Conservation (phyloP, 2,797 vertebrate species). For the Falco biarmicus region DNA sequence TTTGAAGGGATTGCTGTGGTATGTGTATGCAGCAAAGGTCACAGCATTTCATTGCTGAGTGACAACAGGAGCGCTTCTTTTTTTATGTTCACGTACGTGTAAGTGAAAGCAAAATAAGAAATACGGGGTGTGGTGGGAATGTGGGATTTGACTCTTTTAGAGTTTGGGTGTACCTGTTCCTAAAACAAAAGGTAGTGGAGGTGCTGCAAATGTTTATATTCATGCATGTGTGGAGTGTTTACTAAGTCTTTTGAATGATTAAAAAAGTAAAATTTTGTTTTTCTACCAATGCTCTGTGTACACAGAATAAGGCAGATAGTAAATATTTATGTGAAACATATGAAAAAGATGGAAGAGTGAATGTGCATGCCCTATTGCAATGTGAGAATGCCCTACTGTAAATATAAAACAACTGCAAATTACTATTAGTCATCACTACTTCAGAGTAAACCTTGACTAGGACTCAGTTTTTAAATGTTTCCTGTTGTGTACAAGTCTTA, state of each 20-base stretch:
- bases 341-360: not conserved
- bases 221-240: not conserved
- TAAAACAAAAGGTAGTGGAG: not conserved
- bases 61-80: not conserved
- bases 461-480: not conserved
- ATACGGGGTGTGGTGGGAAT: not conserved
- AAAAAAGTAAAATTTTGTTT: not conserved
- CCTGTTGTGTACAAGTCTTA: not conserved
- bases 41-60: constrained; percentile 76
- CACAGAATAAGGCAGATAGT: not conserved
- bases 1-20: constrained; percentile 69
- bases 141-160: not conserved
- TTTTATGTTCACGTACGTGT: not conserved
- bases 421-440: not conserved
- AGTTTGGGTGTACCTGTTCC: not conserved
- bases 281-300: not conserved
- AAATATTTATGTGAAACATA: not conserved
- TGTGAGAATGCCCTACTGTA: not conserved
- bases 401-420: not conserved
- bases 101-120: not conserved
- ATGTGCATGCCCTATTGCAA: not conserved
- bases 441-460: not conserved
- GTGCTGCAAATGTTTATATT: not conserved
- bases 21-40: constrained; percentile 55
- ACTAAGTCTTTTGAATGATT: not conserved